Evolutionary conservation across 2,113 vertebrate genomes (phyloP).

Genomic region (Phocoena phocoena): DNA sequence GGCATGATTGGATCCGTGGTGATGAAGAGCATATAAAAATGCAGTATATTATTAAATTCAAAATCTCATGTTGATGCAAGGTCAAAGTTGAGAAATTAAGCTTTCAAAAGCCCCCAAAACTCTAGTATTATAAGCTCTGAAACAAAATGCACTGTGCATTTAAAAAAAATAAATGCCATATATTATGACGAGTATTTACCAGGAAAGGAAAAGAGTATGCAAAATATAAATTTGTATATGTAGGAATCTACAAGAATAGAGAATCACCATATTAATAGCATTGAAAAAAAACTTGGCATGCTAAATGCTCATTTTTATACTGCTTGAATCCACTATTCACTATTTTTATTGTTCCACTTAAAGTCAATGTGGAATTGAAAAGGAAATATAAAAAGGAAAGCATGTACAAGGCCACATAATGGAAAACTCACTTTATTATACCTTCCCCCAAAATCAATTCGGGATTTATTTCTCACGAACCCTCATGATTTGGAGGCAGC

Average conservation of each 20-base stretch:
- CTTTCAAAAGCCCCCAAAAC: background rate
- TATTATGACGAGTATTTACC: slow-evolving; percentile 39
- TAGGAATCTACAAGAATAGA: background rate
- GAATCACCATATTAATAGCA: background rate
- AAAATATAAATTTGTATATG: slow-evolving; percentile 34
- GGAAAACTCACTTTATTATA: background rate
- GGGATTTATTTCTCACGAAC: background rate
- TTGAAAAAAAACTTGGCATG: background rate
- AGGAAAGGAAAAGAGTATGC: background rate
- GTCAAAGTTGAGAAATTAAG: slow-evolving; percentile 53
- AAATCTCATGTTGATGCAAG: background rate
- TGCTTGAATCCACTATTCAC: background rate
- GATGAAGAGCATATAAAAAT: slow-evolving; percentile 26
- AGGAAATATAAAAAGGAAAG: slow-evolving; percentile 4
- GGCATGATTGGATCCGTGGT: background rate
- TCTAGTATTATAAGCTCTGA: background rate
- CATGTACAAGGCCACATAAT: background rate
- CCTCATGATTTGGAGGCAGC: background rate
- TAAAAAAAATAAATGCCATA: slow-evolving; percentile 38
- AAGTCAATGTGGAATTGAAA: background rate
- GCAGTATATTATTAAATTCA: slow-evolving; percentile 42
- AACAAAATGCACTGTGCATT: background rate
- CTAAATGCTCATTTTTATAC: slow-evolving; percentile 45
- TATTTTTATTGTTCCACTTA: slow-evolving; percentile 19
- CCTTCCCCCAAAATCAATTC: background rate